These are phyloP conservation scores for Spodoptera litura DNA, from an alignment of 1,140 invertebrate genomes.

Conservation along the genomic window DNA sequence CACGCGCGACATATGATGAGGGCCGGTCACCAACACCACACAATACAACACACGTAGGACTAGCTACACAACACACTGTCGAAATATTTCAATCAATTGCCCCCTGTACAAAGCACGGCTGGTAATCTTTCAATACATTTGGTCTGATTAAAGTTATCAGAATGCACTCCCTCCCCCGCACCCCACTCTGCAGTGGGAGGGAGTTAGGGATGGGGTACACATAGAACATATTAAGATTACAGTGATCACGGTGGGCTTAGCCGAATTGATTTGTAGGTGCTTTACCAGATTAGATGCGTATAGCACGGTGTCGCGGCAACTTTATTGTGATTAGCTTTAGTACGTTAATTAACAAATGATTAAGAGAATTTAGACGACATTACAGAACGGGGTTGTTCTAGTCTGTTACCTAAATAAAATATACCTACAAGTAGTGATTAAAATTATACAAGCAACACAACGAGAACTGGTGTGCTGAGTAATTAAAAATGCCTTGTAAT, in stretches of 20 bases:
- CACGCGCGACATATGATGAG: too few species aligned
- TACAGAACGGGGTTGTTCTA: too few species aligned
- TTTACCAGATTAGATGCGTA: background rate
- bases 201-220: background rate
- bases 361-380: too few species aligned
- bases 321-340: background rate
- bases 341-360: too few species aligned
- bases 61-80: background rate
- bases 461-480: too few species aligned
- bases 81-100: constrained; percentile 15
- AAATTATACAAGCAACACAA: too few species aligned
- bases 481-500: too few species aligned
- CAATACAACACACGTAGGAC: too few species aligned
- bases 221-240: constrained; percentile 35
- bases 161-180: constrained; percentile 2
- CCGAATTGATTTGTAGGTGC: constrained; percentile 12
- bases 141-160: constrained; percentile 46
- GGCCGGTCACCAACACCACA: too few species aligned
- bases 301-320: too few species aligned
- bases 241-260: constrained; percentile 19
- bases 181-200: background rate
- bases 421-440: too few species aligned
- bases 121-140: constrained; percentile 44
- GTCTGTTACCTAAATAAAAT: too few species aligned
- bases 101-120: background rate